Base-by-base conservation (phyloP, 2,888 invertebrate genomes). In the Sarcophaga caerulescens region DNA sequence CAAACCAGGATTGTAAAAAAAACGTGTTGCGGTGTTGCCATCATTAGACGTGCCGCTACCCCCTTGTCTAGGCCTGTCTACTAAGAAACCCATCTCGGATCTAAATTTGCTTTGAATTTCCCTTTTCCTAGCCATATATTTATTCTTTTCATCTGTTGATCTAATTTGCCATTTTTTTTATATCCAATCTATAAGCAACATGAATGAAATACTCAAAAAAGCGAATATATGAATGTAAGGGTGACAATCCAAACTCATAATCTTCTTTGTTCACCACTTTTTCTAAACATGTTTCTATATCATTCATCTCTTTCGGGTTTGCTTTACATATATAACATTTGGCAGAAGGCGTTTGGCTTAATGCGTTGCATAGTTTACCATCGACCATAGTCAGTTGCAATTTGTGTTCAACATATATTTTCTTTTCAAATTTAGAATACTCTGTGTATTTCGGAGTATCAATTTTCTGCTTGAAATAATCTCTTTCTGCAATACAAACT, bases 351-450 rank as follows among this genome's bases (percentile, higher is more conserved):
- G 80, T 84, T 81, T 83, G 71, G 75, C 69, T 87, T 85, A 85
- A 70, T 62, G 83, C 82, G 83, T 85, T 88, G 75, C 87, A 87
- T 44, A 88, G 68, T 79, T 87, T 85, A 11, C 87, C 82, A 86
- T 87, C 81, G n/a, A 87, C 84, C 87, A 88, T 87, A 12, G 87
- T 81, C 12, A 88, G 79, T 74, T 76, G 81, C 63, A 88, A 73
- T 19, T 68, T 25, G 79, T 88, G 81, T 68, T 85, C 76, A n/a
- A 87, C 21, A 35, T 59, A 52, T 35, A 75, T 66, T 85, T 75
- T 75, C n/a, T 1, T 45, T 74, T n/a, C 12, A 21, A 19, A 47
- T 68, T n/a, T 44, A 25, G 45, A 35, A 25, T 45, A 45, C 76
- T 75, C 73, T 23, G 79, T 79, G 52, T 82, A 57, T 63, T 70